Evolutionary conservation across 2,888 invertebrate genomes (phyloP).

Genomic region (Cataglyphis rosenhaueri): DNA sequence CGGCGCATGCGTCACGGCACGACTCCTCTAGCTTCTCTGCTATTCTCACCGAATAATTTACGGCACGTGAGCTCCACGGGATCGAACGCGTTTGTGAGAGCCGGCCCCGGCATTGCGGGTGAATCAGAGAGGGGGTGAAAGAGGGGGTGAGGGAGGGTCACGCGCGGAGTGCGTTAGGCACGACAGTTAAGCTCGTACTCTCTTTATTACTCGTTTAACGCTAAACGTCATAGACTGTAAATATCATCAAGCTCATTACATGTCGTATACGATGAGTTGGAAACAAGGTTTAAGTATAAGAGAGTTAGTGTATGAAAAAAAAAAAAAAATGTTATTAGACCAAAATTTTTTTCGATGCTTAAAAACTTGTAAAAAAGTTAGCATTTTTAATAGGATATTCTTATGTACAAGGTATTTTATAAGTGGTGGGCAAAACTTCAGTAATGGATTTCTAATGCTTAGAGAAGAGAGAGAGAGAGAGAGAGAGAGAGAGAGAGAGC

Average conservation of each 20-base stretch:
- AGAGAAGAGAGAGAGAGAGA: no score
- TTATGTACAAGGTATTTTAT: neutral
- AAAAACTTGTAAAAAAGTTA: neutral
- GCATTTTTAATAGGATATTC: neutral
- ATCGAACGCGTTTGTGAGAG: conserved; percentile 71
- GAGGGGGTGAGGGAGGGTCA: neutral
- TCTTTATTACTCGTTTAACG: conserved; percentile 35
- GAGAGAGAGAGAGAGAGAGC: no score
- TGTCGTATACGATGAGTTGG: neutral
- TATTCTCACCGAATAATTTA: conserved; percentile 77
- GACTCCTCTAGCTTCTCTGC: conserved; percentile 72
- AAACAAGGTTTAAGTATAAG: neutral
- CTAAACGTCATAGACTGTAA: conserved; percentile 12
- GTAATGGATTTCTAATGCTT: no score
- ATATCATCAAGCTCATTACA: neutral
- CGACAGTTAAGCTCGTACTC: neutral
- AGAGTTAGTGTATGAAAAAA: neutral
- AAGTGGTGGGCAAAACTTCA: no score
- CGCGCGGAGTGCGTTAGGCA: conserved; percentile 5
- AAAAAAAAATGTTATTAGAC: no score
- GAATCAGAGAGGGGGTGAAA: conserved; percentile 62
- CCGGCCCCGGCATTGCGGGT: conserved; percentile 63
- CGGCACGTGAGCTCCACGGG: conserved; percentile 74
- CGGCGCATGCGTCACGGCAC: conserved; percentile 74
- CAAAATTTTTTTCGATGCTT: neutral